These are phyloP conservation scores for Microctenopoma steveboyesi DNA, from an alignment of 2,797 vertebrate species.

Conservation along the genomic window DNA sequence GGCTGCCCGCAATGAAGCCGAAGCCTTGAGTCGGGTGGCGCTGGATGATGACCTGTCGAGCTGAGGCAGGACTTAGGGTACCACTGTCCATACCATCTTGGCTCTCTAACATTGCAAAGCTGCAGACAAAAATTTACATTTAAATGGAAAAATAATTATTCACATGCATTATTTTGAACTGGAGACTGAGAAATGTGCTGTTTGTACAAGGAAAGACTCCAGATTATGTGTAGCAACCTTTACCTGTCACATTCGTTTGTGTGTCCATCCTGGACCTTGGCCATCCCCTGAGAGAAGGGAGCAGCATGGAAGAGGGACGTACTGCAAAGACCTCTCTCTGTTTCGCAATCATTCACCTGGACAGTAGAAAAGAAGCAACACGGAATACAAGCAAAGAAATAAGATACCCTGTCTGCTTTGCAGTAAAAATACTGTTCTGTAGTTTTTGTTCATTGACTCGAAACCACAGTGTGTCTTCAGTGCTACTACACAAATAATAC, in stretches of 20 bases:
- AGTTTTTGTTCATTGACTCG: background rate
- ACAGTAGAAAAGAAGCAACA: slow-evolving; percentile 13
- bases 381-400: slow-evolving; percentile 4
- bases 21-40: slow-evolving; percentile 93
- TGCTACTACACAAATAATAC: slow-evolving; percentile 12
- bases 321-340: slow-evolving; percentile 70
- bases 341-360: slow-evolving; percentile 84
- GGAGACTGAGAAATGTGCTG: background rate
- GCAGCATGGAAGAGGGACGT: slow-evolving; percentile 76
- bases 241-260: slow-evolving; percentile 85
- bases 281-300: slow-evolving; percentile 88
- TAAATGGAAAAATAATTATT: background rate
- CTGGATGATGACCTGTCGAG: slow-evolving; percentile 93
- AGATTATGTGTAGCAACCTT: background rate
- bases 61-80: slow-evolving; percentile 91
- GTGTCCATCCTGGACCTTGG: slow-evolving; percentile 89
- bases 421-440: background rate
- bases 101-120: slow-evolving; percentile 94
- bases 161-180: background rate
- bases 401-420: background rate
- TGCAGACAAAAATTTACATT: slow-evolving; percentile 48
- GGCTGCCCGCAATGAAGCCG: slow-evolving; percentile 95
- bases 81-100: slow-evolving; percentile 97
- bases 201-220: background rate
- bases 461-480: slow-evolving; percentile 5